A percentile compares a stretch with the other conserved stretches of the same genome.
Conservation (phyloP, 2,113 vertebrate species). For the Asarcornis scutulata region DNA sequence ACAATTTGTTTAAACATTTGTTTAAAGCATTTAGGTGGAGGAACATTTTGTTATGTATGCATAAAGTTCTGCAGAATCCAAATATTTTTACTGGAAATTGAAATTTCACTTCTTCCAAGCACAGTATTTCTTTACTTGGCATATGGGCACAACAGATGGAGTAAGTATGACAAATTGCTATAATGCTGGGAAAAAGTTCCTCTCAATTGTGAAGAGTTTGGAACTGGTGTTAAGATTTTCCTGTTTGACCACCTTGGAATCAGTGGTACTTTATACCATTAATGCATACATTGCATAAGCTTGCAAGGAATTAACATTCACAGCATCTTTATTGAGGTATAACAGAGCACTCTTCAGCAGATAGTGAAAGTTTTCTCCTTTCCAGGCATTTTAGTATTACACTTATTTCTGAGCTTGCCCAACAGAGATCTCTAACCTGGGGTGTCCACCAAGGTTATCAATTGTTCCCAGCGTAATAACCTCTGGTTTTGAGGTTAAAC, state of each 20-base stretch:
- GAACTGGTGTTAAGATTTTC: not conserved
- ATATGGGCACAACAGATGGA: not conserved
- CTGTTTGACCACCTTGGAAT: not conserved
- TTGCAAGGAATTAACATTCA: not conserved
- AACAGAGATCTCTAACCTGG: not conserved
- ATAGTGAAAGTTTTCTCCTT: not conserved
- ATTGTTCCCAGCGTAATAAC: not conserved
- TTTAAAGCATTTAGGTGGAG: slow-evolving; percentile 27
- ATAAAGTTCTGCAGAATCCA: not conserved
- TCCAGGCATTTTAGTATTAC: not conserved
- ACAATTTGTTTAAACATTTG: slow-evolving; percentile 48
- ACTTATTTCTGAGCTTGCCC: not conserved
- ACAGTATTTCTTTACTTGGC: slow-evolving; percentile 36
- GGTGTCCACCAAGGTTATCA: not conserved
- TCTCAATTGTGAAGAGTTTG: not conserved
- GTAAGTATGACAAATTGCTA: not conserved
- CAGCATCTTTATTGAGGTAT: not conserved
- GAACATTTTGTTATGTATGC: slow-evolving; percentile 35
- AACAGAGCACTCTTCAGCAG: not conserved
- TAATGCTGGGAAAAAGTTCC: not conserved
- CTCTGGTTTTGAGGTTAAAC: not conserved
- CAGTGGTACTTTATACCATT: not conserved
- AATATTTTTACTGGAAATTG: slow-evolving; percentile 48
- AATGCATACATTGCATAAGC: not conserved
- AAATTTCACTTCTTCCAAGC: slow-evolving; percentile 26